Conservation (phyloP, 2,113 vertebrate species). For the Psophia crepitans region DNA sequence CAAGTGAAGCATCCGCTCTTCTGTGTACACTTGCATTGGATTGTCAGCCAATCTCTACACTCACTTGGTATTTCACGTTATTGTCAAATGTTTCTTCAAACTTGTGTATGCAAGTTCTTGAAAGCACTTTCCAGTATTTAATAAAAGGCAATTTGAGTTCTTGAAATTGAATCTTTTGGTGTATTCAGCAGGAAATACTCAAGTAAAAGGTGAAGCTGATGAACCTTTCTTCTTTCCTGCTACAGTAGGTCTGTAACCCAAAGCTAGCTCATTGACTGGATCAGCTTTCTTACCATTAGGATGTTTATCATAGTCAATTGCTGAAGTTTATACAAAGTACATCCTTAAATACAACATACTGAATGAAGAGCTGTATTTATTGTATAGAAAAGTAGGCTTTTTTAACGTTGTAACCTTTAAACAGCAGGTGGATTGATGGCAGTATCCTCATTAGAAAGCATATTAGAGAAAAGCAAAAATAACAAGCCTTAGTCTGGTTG, state of each 20-base stretch:
- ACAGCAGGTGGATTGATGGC: neutral
- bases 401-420: neutral
- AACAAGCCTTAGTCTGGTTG: neutral
- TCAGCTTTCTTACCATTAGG: neutral
- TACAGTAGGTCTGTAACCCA: neutral
- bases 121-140: neutral
- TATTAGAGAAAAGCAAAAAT: neutral
- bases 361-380: neutral
- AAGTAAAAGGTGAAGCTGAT: neutral
- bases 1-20: neutral
- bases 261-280: neutral
- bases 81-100: neutral
- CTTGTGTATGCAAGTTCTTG: constrained; percentile 5
- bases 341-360: neutral
- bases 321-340: neutral
- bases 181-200: neutral
- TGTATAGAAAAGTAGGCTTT: neutral
- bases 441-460: neutral
- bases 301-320: neutral
- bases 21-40: neutral
- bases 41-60: neutral
- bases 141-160: constrained; percentile 41
- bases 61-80: neutral
- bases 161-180: neutral
- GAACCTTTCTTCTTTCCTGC: neutral